phyloP scores from a whole-genome alignment of 2,888 invertebrate genomes.

The Agrotis clavis region DNA sequence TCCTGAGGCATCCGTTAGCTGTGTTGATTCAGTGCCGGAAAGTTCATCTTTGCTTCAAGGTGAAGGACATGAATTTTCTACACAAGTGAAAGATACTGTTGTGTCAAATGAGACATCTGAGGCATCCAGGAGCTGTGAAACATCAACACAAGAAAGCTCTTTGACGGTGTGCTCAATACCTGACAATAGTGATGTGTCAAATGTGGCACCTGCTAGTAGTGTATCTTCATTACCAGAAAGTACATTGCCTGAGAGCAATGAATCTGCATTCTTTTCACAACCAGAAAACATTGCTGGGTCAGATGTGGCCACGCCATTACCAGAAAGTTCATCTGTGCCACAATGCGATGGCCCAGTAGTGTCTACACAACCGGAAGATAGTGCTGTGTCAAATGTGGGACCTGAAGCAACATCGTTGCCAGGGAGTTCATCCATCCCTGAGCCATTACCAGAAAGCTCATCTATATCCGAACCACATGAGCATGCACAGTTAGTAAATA shows the following conservation, averaged over 20 bases:
- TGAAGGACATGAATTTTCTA: constrained; percentile 14
- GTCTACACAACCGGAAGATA: constrained; percentile 10
- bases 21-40: not conserved
- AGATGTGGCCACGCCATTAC: constrained; percentile 32
- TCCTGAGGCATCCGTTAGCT: not conserved
- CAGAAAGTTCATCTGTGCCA: constrained; percentile 41
- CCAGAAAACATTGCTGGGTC: constrained; percentile 6
- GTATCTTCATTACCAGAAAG: constrained; percentile 70
- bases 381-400: constrained; percentile 11
- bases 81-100: constrained; percentile 1
- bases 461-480: constrained; percentile 9
- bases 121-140: not conserved
- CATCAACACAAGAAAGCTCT: constrained; percentile 17
- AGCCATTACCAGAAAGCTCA: constrained; percentile 47
- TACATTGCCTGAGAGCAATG: constrained; percentile 54
- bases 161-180: constrained; percentile 15
- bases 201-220: constrained; percentile 60
- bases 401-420: constrained; percentile 23
- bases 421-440: constrained; percentile 44
- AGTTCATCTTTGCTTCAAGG: constrained; percentile 2
- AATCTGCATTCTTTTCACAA: constrained; percentile 21
- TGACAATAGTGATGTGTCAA: constrained; percentile 30
- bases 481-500: not conserved
- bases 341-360: constrained; percentile 6
- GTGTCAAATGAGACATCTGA: constrained; percentile 11